Conservation (phyloP, 2,888 invertebrate genomes). For the Tipula unca region DNA sequence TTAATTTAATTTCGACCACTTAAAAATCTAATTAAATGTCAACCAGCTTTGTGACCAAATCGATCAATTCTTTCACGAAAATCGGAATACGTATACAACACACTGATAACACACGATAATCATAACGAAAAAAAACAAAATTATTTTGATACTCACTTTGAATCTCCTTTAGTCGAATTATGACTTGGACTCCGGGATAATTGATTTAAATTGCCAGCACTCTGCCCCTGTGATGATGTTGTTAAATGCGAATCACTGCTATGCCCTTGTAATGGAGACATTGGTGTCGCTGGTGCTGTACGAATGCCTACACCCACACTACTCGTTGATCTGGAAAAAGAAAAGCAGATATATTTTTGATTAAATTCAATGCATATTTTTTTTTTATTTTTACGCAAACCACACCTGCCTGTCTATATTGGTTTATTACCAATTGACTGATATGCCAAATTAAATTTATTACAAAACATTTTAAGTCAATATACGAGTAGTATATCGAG, state of each 20-base stretch:
- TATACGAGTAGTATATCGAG: neutral
- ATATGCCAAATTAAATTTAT: neutral
- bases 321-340: conserved; percentile 35
- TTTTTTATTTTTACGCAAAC: neutral
- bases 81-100: no score
- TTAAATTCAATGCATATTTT: neutral
- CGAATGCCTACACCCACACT: conserved; percentile 35
- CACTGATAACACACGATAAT: no score
- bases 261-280: conserved; percentile 38
- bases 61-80: no score
- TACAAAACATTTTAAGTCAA: neutral
- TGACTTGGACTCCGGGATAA: conserved; percentile 31
- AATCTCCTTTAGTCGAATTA: conserved; percentile 25
- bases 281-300: conserved; percentile 34
- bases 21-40: neutral
- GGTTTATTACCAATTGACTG: neutral
- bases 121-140: neutral
- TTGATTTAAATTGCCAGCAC: conserved; percentile 32
- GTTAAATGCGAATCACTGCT: conserved; percentile 29
- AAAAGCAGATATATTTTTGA: neutral
- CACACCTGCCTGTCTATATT: neutral
- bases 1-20: neutral
- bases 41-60: no score
- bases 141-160: conserved; percentile 25
- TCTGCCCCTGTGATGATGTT: conserved; percentile 25